Evolutionary conservation across 2,888 invertebrate species (phyloP), one percentile per base, ranked within the genome.

Genomic region (Magallana nippona): DNA sequence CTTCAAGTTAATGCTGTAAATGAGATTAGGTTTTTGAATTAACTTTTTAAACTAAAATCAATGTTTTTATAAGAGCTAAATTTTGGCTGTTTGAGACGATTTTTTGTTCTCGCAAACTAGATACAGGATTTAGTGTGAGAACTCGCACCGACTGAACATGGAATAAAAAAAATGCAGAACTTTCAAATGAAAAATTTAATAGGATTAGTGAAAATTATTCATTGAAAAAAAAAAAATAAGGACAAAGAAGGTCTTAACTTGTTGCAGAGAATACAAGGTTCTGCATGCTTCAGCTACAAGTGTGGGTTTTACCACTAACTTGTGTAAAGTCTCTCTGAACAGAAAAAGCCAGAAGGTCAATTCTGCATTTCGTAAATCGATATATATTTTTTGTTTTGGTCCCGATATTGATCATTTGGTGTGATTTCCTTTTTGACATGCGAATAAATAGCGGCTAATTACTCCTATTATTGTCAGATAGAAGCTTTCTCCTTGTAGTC

Each of bases 161-260:
- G 32, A 71, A 71, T 63, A 27, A 71, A 71, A 71, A 71, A 71
- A 71, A 71, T 71, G 71, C 71, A 27, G 32, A 71, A 71, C 11
- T 22, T 71, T 32, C 27, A 22, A 71, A 22, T 71, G 15, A 32
- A 71, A 71, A 27, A 71, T 71, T 71, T 71, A 71, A 71, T 71
- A 32, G 27, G 71, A 71, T 71, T 71, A 71, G 71, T 15, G 71
- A 32, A 71, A 71, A 71, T 27, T 71, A 71, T 71, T 71, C 71
- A 71, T 71, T 71, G 71, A 27, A 71, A 71, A 62, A n/a, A n/a
- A 62, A 13, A 71, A 13, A 71, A 15, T 22, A 27, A 27, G 32
- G 71, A 60, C n/a, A 60, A 60, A 60, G 19, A 60, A 19, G n/a
- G 71, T 22, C 15, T 71, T 71, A 13, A 13, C 71, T 13, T 71